Base-by-base conservation (phyloP, 2,888 invertebrate genomes). In the Leptinotarsa haldemani region DNA sequence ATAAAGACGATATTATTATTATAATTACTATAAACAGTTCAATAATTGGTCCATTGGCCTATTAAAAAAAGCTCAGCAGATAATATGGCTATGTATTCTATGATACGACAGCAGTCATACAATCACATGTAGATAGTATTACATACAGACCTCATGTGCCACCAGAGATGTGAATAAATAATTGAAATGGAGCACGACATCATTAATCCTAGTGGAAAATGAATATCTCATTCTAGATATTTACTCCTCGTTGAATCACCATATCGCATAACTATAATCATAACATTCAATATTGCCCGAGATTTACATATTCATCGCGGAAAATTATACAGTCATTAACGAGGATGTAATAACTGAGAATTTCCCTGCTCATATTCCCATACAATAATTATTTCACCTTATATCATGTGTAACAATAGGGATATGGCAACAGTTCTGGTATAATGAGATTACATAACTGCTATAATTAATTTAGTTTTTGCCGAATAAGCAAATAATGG, bases 401-500 rank as follows among this genome's bases (percentile, higher is more conserved):
- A 40, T 12, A 9, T 30, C 30, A 67, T 52, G 56, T 67, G 53
- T 15, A 67, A 70, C 70, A 66, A 70, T 74, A n/a, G 13, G 16
- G 61, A 61, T 61, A 61, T 61, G 61, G 40, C 0, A 40, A 61
- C 61, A 61, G 30, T 61, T 30, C 9, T 40, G n/a, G n/a, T n/a
- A 9, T 40, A 40, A 61, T 47, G 48, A 64, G 52, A 16, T 61
- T 73, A 73, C 73, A 65, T 64, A 69, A 73, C 69, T 30, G 68
- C 65, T n/a, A 22, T 61, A 30, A n/a, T 61, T 61, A 30, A 65
- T 63, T 47, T 58, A 5, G 65, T 73, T 68, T 73, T 73, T 67
- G 58, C 69, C n/a, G 65, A 47, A 69, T 73, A 58, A 69, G 50
- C 50, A 69, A 65, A 73, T 65, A 58, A 65, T 73, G 50, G 65